Base-by-base conservation (phyloP, 2,113 vertebrate species). In the Mastomys coucha region DNA sequence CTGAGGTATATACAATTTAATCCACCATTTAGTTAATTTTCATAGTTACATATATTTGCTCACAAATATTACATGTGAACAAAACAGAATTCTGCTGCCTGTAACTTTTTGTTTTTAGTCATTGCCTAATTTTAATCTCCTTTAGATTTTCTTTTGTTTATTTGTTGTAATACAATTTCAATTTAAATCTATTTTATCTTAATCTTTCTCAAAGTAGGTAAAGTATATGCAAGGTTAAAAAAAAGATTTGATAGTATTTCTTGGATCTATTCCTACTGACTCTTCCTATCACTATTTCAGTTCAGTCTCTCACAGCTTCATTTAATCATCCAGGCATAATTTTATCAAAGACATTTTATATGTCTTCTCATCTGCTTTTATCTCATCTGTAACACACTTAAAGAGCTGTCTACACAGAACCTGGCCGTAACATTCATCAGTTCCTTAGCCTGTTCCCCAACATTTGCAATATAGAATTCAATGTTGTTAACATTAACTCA, bases 331-430 rank as follows among this genome's bases (percentile, higher is more conserved):
- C 3, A 72, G 51, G 67, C 14, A 49, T 91, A 49, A 70, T 72
- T 91, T 95, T 80, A 42, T 91, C 24, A 63, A 80, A 80, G 49
- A 58, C 85, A 69, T 72, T 86, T 95, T 87, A 49, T 39, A 2
- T 69, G 8, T 51, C 6, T 85, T 72, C 39, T 91, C 63, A 56
- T 65, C 51, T 39, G 10, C 69, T 91, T 88, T 72, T 60, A 80
- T 63, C 76, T 28, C 26, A 39, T 60, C 26, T 69, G 60, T 17
- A 72, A 0, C n/a, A 60, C 7, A 80, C 4, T 26, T 86, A 88
- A 80, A 87, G 6, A n/a, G 45, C 53, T 87, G 19, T 87, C 2
- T 58, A 53, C 91, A 31, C 39, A 67, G 28, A 76, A 87, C 51
- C 51, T 72, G 24, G n/a, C 22, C 24, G 53, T 81, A 36, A 33